A percentile compares a stretch with the other conserved stretches of the same genome.
These are phyloP conservation scores for Thunnus maccoyii DNA, from an alignment of 2,113 vertebrate genomes.

Conservation along the genomic window DNA sequence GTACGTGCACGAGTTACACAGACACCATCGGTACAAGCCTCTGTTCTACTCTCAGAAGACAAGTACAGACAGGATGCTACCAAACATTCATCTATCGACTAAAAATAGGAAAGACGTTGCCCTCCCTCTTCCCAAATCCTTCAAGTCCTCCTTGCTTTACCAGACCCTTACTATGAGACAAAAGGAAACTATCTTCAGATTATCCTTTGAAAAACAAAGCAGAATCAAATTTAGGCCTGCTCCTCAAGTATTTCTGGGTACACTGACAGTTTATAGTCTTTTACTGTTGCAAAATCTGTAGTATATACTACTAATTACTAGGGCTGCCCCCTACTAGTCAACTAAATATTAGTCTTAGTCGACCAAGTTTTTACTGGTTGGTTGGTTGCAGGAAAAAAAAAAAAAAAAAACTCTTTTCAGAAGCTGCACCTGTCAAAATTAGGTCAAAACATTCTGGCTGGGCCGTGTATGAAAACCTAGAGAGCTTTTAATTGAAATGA, in stretches of 20 bases:
- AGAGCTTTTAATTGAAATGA: too few species aligned
- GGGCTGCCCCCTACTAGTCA: too few species aligned
- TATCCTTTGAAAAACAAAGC: background rate
- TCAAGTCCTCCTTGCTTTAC: slow-evolving; percentile 15
- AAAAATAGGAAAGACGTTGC: slow-evolving; percentile 80
- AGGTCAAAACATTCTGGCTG: too few species aligned
- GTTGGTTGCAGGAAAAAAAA: too few species aligned
- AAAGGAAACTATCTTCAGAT: slow-evolving; percentile 31
- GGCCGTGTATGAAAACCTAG: too few species aligned
- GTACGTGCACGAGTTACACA: slow-evolving; percentile 15
- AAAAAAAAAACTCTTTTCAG: too few species aligned
- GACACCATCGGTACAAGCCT: background rate
- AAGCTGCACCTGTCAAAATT: too few species aligned
- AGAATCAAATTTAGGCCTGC: slow-evolving; percentile 12
- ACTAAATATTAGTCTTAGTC: too few species aligned
- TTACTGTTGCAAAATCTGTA: too few species aligned
- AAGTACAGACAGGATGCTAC: slow-evolving; percentile 73
- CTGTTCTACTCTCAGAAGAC: slow-evolving; percentile 49
- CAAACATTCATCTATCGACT: slow-evolving; percentile 72
- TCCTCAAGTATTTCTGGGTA: background rate
- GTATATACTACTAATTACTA: too few species aligned
- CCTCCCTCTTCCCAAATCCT: slow-evolving; percentile 21
- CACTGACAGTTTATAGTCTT: background rate
- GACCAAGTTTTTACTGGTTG: too few species aligned
- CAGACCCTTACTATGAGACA: slow-evolving; percentile 39